Percentiles rank a stretch among this genome's conserved stretches.
Evolutionary conservation across 2,113 vertebrate genomes (phyloP).

Genomic region (Cheirogaleus medius): DNA sequence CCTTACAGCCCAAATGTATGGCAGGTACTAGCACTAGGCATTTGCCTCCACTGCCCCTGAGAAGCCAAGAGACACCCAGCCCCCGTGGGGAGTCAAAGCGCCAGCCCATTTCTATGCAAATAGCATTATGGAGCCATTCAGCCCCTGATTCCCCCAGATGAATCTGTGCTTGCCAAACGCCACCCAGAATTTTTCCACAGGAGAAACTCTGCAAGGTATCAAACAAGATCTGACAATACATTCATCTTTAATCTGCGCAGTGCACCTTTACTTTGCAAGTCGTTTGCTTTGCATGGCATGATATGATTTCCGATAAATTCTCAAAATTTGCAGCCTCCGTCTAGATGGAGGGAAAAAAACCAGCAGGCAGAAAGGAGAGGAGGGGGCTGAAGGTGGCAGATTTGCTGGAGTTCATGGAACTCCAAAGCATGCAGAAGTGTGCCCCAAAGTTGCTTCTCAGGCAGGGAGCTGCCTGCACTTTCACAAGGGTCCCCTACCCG

Average conservation of each 20-base stretch:
- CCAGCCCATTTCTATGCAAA: neutral
- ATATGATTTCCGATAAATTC: conserved; percentile 64
- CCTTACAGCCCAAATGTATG: fast-evolving
- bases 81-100: fast-evolving
- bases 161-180: conserved; percentile 7
- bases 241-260: conserved; percentile 61
- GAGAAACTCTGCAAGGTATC: conserved; percentile 23
- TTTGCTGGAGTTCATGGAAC: neutral
- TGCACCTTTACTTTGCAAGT: conserved; percentile 24
- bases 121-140: neutral
- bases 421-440: neutral
- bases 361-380: neutral
- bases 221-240: neutral
- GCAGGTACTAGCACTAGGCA: neutral
- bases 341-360: neutral
- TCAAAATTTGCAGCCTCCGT: conserved; percentile 35
- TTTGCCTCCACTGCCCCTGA: neutral
- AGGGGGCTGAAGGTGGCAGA: neutral
- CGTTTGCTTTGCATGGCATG: conserved; percentile 47
- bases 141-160: neutral
- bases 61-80: neutral
- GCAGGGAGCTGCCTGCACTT: neutral
- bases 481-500: conserved; percentile 8
- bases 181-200: neutral
- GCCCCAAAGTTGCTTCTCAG: neutral